Evolutionary conservation across 1,140 invertebrate species (phyloP), one percentile per base, ranked within the genome.

Genomic region (Danaus plexippus): DNA sequence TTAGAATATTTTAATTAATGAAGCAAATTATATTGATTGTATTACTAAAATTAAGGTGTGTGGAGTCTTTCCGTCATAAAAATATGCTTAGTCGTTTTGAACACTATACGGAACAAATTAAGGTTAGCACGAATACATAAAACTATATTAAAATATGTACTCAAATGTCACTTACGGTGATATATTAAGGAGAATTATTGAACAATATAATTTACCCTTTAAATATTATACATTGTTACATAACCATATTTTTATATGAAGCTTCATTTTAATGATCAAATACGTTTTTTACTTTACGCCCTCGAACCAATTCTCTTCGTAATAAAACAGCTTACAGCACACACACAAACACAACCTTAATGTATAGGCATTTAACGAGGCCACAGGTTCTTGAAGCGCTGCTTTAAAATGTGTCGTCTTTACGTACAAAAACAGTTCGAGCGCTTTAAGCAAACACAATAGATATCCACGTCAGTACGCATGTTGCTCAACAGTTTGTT

Each of bases 231-330:
- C 15, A 15, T 15, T 15, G 15, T 32, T 32, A 32, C 51, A 52
- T 59, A 59, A 59, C 52, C 45, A 52, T 41, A 50, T 60, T 57
- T 59, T 57, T 60, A 51, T 64, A 55, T 61, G 59, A 61, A 64
- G 46, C 49, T 64, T 68, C 61, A 59, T 67, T 56, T 66, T 68
- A 68, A 65, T 67, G 70, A 67, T 68, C 67, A 53, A 43, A 52
- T 47, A 62, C 57, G 60, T 71, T 64, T 32, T 4, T 32, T 32
- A 32, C 22, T 32, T 32, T 40, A 66, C 67, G 61, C 65, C 70
- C 65, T 68, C 65, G 61, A 61, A 50, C 62, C 61, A 66, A 69
- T 67, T 61, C 61, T 46, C 61, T 61, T 59, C 45, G 52, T 32
- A 32, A 32, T 32, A 32, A 32, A 32, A 52, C 43, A 47, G 18